phyloP scores from a whole-genome alignment of 1,140 invertebrate genomes.

The Drosophila mojavensis region DNA sequence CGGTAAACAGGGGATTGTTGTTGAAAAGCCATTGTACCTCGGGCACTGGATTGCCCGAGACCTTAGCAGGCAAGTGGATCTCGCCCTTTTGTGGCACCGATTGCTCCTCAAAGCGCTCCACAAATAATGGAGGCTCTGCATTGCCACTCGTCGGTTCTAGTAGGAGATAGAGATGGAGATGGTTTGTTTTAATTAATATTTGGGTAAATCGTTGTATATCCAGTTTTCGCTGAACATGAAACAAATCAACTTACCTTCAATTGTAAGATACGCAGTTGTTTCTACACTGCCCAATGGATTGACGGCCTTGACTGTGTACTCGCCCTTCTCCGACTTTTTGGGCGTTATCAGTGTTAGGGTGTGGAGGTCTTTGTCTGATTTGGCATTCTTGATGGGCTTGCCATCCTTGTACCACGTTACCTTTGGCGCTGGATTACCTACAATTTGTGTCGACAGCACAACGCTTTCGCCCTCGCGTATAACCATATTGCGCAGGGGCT shows the following conservation, averaged over 20 bases:
- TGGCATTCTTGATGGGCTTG: conserved; percentile 87
- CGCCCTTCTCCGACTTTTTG: conserved; percentile 88
- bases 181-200: background rate
- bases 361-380: conserved; percentile 88
- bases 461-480: conserved; percentile 92
- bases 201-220: too few relatives aligned
- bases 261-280: conserved; percentile 90
- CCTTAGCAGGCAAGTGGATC: conserved; percentile 92
- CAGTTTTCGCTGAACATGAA: conserved; percentile 35
- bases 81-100: conserved; percentile 92
- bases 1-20: conserved; percentile 91
- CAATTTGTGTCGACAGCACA: conserved; percentile 90
- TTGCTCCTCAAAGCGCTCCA: conserved; percentile 93
- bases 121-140: conserved; percentile 93
- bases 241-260: conserved; percentile 88
- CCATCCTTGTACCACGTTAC: conserved; percentile 92
- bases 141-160: conserved; percentile 88
- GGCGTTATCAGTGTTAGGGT: conserved; percentile 89
- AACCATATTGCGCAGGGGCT: conserved; percentile 89
- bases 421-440: conserved; percentile 91
- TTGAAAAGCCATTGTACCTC: conserved; percentile 95
- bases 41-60: conserved; percentile 94
- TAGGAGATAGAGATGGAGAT: background rate
- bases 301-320: conserved; percentile 92
- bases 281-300: conserved; percentile 91